phyloP scores from a whole-genome alignment of 1,140 invertebrate genomes.

The Scaptomyza montana region DNA sequence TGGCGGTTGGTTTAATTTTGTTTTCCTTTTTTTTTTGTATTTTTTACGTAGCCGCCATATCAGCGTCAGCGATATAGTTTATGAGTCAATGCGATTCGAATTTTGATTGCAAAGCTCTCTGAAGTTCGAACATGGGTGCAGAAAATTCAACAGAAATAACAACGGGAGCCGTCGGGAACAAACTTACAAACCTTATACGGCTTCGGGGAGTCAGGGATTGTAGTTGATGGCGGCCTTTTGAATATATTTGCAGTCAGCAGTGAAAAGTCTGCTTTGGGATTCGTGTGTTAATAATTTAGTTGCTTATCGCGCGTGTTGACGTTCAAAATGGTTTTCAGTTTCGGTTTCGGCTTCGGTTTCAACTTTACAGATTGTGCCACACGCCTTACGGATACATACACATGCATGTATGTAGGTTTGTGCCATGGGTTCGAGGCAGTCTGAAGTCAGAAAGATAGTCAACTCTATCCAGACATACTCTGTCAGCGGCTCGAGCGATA shows the following conservation, averaged over 20 bases:
- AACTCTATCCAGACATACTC: slow-evolving; percentile 27
- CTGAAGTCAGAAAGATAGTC: slow-evolving; percentile 9
- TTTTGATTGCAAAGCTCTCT: slow-evolving; percentile 5
- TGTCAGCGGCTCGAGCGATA: slow-evolving; percentile 63
- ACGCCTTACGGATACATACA: slow-evolving; percentile 6
- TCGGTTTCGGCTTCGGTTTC: slow-evolving; percentile 7
- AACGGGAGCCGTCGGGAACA: slow-evolving; percentile 46
- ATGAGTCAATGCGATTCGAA: slow-evolving; percentile 57
- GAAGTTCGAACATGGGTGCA: slow-evolving; percentile 37
- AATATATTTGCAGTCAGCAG: slow-evolving; percentile 3
- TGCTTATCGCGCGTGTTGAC: slow-evolving; percentile 78
- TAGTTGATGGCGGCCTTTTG: background rate
- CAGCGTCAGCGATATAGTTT: slow-evolving; percentile 66
- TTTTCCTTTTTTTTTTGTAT: too few relatives aligned
- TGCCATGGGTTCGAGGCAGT: background rate
- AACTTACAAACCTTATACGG: too few relatives aligned
- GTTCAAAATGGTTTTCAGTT: slow-evolving; percentile 70
- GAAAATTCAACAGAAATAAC: slow-evolving; percentile 61
- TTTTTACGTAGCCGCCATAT: slow-evolving; percentile 32
- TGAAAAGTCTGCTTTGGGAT: slow-evolving; percentile 21
- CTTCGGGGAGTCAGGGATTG: too few relatives aligned
- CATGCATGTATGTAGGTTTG: background rate
- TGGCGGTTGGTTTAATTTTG: background rate
- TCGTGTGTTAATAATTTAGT: slow-evolving; percentile 83
- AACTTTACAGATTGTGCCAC: slow-evolving; percentile 6